These are phyloP conservation scores for Rhyacophila evoluta DNA, from an alignment of 2,888 invertebrate species.

Conservation along the genomic window DNA sequence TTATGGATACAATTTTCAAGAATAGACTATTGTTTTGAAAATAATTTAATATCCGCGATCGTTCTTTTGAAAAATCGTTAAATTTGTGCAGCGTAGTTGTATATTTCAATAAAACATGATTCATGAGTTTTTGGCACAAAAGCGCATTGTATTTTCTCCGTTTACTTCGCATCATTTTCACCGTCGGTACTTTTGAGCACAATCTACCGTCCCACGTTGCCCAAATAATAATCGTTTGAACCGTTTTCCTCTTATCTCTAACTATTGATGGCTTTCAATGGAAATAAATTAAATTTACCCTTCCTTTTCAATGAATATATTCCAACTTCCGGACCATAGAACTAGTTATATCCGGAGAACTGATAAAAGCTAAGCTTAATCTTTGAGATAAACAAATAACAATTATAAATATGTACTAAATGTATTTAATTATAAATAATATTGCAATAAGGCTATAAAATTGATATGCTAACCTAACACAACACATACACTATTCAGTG, in stretches of 20 bases:
- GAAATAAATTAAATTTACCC: conserved; percentile 14
- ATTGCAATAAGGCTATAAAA: too few relatives aligned
- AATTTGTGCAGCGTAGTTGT: not conserved
- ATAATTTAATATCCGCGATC: not conserved
- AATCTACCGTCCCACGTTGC: not conserved
- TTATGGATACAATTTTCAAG: too few relatives aligned
- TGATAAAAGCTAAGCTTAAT: not conserved
- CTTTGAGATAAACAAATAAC: too few relatives aligned
- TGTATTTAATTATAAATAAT: too few relatives aligned
- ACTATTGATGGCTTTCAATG: conserved; percentile 14
- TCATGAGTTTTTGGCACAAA: conserved; percentile 6
- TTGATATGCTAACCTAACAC: too few relatives aligned
- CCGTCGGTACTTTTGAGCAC: not conserved
- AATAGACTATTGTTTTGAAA: not conserved
- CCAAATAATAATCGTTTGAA: conserved; percentile 11
- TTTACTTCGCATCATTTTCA: not conserved
- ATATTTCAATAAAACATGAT: conserved; percentile 18
- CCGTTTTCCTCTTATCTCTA: conserved; percentile 6
- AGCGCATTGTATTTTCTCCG: conserved; percentile 7
- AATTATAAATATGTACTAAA: too few relatives aligned
- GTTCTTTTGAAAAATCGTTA: not conserved
- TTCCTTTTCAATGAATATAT: conserved; percentile 7
- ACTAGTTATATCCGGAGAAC: not conserved
- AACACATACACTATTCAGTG: too few relatives aligned
- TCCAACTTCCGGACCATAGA: not conserved